Base-by-base conservation (phyloP, 2,113 vertebrate species). In the Siphamia tubifer region DNA sequence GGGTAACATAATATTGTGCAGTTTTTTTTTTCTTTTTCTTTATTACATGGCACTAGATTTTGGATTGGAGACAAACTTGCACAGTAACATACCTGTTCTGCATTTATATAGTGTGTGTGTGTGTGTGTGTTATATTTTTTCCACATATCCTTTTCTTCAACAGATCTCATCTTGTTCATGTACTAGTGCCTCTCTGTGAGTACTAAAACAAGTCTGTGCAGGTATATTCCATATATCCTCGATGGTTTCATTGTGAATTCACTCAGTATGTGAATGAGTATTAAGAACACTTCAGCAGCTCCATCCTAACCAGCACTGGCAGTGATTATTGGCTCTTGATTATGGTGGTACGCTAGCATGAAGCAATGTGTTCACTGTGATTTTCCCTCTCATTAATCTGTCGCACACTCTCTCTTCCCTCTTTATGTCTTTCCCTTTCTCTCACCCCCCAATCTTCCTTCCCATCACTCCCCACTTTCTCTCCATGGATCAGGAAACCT, bases 401-500 rank as follows among this genome's bases (percentile, higher is more conserved):
- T 61, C 47, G 16, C 66, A 16, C 52, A 73, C 35, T 10, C 1
- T 49, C 63, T 42, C 39, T 15, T 36, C 55, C 13, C 19, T 53
- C 15, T 68, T 36, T 54, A 38, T 62, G 15, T 53, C 45, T 64
- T 28, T 39, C 30, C 60, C 28, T 38, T 15, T 55, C 48, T 35
- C 36, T 21, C 62, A 71, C 27, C 27, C 31, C 39, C 47, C 49
- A 52, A 16, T 30, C 2, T 23, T 34, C 36, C 43, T 30, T 27
- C 56, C 21, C 51, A 20, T 12, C 19, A 17, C 19, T 19, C 39
- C 73, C 10, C 15, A 11, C 54, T 17, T 15, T 39, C 54, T 11
- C 6, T 30, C 27, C 43, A 38, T 32, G 61, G 38, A 76, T 90
- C 94, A 99, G 96, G 95, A 99, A 99, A 90, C 97, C 97, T 90